Base-by-base conservation (phyloP, 2,797 vertebrate genomes). In the Rhinichthys osculus region DNA sequence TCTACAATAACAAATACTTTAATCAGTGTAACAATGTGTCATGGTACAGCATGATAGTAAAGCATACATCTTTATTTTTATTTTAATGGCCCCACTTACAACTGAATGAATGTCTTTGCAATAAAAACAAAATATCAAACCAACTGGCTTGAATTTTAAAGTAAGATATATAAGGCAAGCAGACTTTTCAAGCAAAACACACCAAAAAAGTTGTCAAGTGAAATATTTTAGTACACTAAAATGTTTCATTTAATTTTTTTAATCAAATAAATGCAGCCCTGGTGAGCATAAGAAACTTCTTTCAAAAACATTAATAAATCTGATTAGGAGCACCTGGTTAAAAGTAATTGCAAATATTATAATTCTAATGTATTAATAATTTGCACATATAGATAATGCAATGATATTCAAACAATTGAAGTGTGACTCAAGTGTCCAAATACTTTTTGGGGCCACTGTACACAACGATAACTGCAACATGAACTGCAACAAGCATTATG, bases 401-500 rank as follows among this genome's bases (percentile, higher is more conserved):
- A 69, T 57, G 33, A n/a, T 4, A 59, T 40, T 9, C 13, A 17
- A 40, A 16, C 23, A 78, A 8, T 57, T 77, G 11, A 72, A 71
- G 16, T 38, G 11, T 64, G 33, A 52, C 19, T 33, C 27, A 64
- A 64, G 27, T 7, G 27, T 30, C 62, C 62, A 64, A 30, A 30
- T 23, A 33, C 27, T 17, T 70, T 70, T 70, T 27, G 64, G 10
- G 47, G 8, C 30, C 13, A 83, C n/a, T 74, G 19, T 64, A 42
- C n/a, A 42, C 54, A 57, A 14, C 16, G 8, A 35, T 47, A 47
- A 42, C 23, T n/a, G 8, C 4, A 17, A 72, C 74, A 85, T 71
- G 78, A 47, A 42, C 23, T n/a, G 8, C 4, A 17, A 72, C 74
- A 85, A 76, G 78, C 30, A 77, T 77, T 84, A 40, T 42, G 47